phyloP scores from a whole-genome alignment of 2,113 vertebrate species.

The Nothoprocta perdicaria region DNA sequence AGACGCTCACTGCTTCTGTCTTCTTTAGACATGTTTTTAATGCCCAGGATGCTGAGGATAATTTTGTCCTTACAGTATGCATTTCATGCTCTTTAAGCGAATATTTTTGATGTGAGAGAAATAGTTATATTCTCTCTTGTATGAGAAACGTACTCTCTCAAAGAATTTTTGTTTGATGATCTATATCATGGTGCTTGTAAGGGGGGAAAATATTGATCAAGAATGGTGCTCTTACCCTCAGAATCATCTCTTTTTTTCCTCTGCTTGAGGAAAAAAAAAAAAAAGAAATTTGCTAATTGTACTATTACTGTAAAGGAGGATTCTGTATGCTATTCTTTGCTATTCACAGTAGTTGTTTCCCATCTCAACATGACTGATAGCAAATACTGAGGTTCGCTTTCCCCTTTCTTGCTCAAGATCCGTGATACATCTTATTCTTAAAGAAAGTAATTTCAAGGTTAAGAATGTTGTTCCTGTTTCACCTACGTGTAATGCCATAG shows the following conservation, averaged over 20 bases:
- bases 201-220: neutral
- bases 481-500: neutral
- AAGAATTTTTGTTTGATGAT: neutral
- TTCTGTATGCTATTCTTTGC: neutral
- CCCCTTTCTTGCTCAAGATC: neutral
- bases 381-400: neutral
- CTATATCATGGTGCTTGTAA: neutral
- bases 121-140: neutral
- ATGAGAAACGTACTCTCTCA: neutral
- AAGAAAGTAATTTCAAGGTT: neutral
- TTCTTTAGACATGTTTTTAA: neutral
- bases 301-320: neutral
- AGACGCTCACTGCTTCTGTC: neutral
- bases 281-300: neutral
- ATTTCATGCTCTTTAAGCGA: neutral
- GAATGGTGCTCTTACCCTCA: neutral
- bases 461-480: slow-evolving; percentile 20
- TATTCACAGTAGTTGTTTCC: neutral
- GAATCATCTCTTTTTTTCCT: neutral
- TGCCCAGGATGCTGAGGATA: neutral
- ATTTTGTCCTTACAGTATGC: neutral
- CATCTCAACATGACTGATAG: neutral
- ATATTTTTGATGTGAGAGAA: neutral
- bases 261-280: too few relatives aligned
- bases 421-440: slow-evolving; percentile 12